phyloP scores from a whole-genome alignment of 2,888 invertebrate species.

The Entomobrya proxima region DNA sequence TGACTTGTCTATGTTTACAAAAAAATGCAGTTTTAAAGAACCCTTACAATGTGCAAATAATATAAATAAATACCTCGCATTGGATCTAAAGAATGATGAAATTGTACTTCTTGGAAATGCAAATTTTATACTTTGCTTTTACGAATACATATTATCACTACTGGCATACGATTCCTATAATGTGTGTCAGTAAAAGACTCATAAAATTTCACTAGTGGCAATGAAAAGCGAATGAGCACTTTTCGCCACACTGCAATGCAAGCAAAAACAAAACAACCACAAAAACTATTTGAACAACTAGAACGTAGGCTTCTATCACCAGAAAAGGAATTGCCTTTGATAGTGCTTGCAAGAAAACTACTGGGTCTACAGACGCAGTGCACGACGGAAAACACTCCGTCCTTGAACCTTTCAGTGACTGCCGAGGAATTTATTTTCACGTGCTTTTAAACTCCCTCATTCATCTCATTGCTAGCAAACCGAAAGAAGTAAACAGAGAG shows the following conservation, averaged over 20 bases:
- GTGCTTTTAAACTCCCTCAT: neutral
- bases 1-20: too few species aligned
- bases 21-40: too few species aligned
- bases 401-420: conserved; percentile 62
- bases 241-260: conserved; percentile 1
- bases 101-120: too few species aligned
- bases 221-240: conserved; percentile 35
- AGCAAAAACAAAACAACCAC: conserved; percentile 6
- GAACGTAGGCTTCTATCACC: too few species aligned
- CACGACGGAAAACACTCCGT: neutral
- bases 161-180: too few species aligned
- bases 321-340: neutral
- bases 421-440: conserved; percentile 48
- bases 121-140: too few species aligned
- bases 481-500: neutral
- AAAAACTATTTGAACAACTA: neutral
- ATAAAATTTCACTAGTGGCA: conserved; percentile 14
- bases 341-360: neutral
- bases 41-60: too few species aligned
- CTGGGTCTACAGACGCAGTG: neutral
- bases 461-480: neutral
- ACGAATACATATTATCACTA: neutral
- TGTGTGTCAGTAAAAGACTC: neutral
- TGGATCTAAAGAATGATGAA: too few species aligned
- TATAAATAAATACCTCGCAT: too few species aligned